Evolutionary conservation across 2,888 invertebrate species (phyloP), one percentile per base, ranked within the genome.

Genomic region (Calameuta idolon): DNA sequence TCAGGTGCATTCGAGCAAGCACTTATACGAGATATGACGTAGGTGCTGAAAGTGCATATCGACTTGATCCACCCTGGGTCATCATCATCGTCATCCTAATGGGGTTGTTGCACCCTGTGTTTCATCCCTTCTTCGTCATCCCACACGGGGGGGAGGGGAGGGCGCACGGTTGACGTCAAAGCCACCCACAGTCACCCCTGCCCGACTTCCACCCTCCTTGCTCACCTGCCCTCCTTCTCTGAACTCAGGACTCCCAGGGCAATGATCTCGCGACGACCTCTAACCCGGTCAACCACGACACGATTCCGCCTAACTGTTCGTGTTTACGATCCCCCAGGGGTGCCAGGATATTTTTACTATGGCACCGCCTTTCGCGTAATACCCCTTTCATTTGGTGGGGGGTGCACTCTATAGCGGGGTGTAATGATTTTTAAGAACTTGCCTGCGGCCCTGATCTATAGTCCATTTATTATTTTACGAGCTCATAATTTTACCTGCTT

Each of bases 231-330:
- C 78, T 77, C 82, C 80, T 77, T 81, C 80, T 77, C 76, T 69
- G 31, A 71, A 31, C 31, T 71, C 71, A 33, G 71, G 81, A 84
- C 55, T 9, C 55, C 55, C 23, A 23, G 83, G 81, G 77, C 85
- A 87, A 89, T 86, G 88, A 86, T 85, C 88, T 86, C 86, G 76
- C 84, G 84, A 83, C 88, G 90, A 90, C 89, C 90, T 88, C 88
- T 89, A 90, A 90, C 89, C 89, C 90, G 91, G 90, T 90, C 91
- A 89, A 88, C 89, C 86, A 82, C 87, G 84, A 84, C 88, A 87
- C 87, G 83, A 85, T 89, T 55, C 55, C 55, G 55, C 2, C 55
- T 5, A 55, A 55, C 55, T 23, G 23, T 55, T 55, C 55, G 55
- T 55, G 55, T 55, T 55, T 55, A 55, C 55, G 55, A 55, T 23